Evolutionary conservation across 2,888 invertebrate genomes (phyloP), one percentile per base, ranked within the genome.

Genomic region (Nasonia oneida): DNA sequence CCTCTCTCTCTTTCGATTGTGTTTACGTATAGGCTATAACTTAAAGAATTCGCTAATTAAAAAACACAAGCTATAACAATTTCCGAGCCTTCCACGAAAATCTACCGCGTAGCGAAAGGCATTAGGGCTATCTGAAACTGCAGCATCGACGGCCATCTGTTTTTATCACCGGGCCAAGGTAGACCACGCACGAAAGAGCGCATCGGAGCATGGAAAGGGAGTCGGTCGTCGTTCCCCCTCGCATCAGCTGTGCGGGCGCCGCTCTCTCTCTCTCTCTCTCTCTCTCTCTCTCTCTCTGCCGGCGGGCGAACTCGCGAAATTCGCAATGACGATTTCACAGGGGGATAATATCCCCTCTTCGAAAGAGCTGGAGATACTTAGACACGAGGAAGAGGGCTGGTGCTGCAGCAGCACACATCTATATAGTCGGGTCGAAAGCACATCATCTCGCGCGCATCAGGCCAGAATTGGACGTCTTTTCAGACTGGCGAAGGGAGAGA

Each of bases 261-360:
- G 29, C 42, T 47, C 2, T 8, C 47, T 12, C 47, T 47, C 47
- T 42, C 42, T 42, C 42, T 29, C 29, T 29, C 29, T 29, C 42
- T 42, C 42, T 42, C 42, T 67, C n/a, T 29, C 29, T 29, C 42
- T 47, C 42, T 47, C 42, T 67, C n/a, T 29, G 1, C 29, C 29
- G 29, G 29, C 14, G 23, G 57, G 15, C 29, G 42, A 84, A 57
- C 67, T 71, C 76, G 33, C 80, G 53, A 70, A 57, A 61, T 79
- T 74, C 33, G 39, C 78, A 57, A 74, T 80, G 85, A 79, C 79
- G 83, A 86, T 83, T 86, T 75, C 75, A 83, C 82, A 79, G 70
- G 83, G 85, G 83, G 75, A 83, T 86, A 83, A 82, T 86, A 39
- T 47, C 73, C 42, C 42, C n/a, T n/a, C 29, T 50, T 53, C 33